These are phyloP conservation scores for Ammodytes marinus DNA, from an alignment of 2,113 vertebrate genomes.

Conservation along the genomic window DNA sequence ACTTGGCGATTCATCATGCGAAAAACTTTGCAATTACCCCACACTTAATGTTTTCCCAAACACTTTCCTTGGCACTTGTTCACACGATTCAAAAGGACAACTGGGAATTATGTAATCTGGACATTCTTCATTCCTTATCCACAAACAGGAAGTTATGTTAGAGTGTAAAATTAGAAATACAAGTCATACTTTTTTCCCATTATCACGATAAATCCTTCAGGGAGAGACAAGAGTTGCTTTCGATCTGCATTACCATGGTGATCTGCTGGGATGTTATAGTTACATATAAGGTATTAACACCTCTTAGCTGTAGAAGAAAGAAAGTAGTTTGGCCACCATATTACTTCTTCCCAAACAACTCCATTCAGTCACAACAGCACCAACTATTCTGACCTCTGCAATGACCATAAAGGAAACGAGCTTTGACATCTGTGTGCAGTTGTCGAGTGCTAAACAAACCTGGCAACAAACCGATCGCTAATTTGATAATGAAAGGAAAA, in stretches of 20 bases:
- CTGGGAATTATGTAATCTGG: slow-evolving; percentile 62
- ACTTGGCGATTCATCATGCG: slow-evolving; percentile 18
- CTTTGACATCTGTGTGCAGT: slow-evolving; percentile 73
- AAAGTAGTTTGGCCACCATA: background rate
- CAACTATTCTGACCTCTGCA: slow-evolving; percentile 41
- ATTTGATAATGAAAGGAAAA: slow-evolving; percentile 77
- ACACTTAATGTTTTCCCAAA: slow-evolving; percentile 52
- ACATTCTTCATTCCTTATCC: slow-evolving; percentile 51
- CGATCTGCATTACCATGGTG: slow-evolving; percentile 10
- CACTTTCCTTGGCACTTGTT: slow-evolving; percentile 50
- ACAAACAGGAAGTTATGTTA: slow-evolving; percentile 47
- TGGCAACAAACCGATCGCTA: slow-evolving; percentile 54
- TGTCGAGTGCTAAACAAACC: slow-evolving; percentile 69
- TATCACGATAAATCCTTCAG: slow-evolving; percentile 35
- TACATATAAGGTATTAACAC: slow-evolving; percentile 8
- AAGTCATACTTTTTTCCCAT: slow-evolving; percentile 45
- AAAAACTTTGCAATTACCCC: slow-evolving; percentile 31
- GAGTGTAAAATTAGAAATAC: slow-evolving; percentile 50
- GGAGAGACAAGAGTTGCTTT: slow-evolving; percentile 19
- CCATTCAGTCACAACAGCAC: slow-evolving; percentile 19
- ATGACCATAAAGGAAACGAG: slow-evolving; percentile 14
- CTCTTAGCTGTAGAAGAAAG: slow-evolving; percentile 19
- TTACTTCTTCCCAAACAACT: slow-evolving; percentile 16
- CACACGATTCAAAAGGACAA: slow-evolving; percentile 31
- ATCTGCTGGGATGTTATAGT: background rate